Base-by-base conservation (phyloP, 2,888 invertebrate species). In the Linyphia triangularis region DNA sequence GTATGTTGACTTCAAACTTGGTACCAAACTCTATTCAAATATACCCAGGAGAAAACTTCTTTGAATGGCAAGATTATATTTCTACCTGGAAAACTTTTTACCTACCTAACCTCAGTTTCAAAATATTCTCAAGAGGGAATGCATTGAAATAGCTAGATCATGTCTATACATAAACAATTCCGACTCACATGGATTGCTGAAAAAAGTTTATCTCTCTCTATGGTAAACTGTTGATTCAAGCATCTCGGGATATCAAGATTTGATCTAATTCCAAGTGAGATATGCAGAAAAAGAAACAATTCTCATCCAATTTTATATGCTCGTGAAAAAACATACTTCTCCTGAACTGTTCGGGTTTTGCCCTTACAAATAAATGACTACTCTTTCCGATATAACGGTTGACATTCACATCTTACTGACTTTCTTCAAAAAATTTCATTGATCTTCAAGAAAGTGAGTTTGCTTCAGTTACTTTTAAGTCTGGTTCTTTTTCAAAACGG, bases 291-390 rank as follows among this genome's bases (percentile, higher is more conserved):
- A 26, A 57, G 19, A 9, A 33, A 33, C 57, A 24, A 24, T 7
- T 16, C 6, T n/a, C 33, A 30, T 26, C 22, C 28, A 13, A 61
- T 61, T 30, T 9, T 33, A 37, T 33, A 10, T 30, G 26, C 26
- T 19, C 19, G 28, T 22, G 26, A 70, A 73, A 73, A 24, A 19
- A 10, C 59, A 10, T n/a, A 19, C 33, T 57, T 43, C 19, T 73
- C 22, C 51, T 73, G 57, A 33, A 28, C 19, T 33, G 13, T 57
- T 26, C 30, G 4, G 13, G 57, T 57, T 73, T 22, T 57, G 33
- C 59, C 30, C 16, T 30, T 59, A 59, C 57, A 73, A 72, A 57
- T 59, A 73, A 59, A 73, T 73, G 73, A 73, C 57, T 28, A 73
- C 57, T 26, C 73, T 59, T 73, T 28, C 33, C 59, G 30, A 73